Evolutionary conservation across 2,888 invertebrate genomes (phyloP).

Genomic region (Hartigia nigra): DNA sequence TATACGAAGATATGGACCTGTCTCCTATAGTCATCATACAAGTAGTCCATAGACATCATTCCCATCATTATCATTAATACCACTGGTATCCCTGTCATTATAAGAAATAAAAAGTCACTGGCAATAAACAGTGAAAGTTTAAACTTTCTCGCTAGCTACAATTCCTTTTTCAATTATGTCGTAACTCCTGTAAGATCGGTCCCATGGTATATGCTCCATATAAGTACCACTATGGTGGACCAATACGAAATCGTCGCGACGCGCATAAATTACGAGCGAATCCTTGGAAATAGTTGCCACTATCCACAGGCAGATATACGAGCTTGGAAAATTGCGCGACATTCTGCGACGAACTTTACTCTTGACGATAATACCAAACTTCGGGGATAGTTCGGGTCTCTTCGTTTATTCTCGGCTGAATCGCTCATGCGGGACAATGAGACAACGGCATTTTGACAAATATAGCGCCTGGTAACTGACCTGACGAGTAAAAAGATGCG

Average conservation of each 20-base stretch:
- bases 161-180: background rate
- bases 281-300: slow-evolving; percentile 28
- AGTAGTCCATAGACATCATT: background rate
- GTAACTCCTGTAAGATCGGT: background rate
- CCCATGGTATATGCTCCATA: background rate
- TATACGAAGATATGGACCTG: background rate
- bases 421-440: background rate
- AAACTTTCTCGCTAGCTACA: background rate
- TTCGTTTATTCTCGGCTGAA: background rate
- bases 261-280: slow-evolving; percentile 30
- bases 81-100: background rate
- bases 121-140: background rate
- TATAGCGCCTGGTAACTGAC: slow-evolving; percentile 2
- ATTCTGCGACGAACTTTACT: slow-evolving; percentile 55
- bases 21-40: background rate
- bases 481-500: background rate
- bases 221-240: background rate
- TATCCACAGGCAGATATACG: slow-evolving; percentile 14
- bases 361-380: slow-evolving; percentile 53
- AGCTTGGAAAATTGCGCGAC: slow-evolving; percentile 40
- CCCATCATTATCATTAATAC: background rate
- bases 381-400: slow-evolving; percentile 34
- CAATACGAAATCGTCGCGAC: slow-evolving; percentile 6
- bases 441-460: background rate
- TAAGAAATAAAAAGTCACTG: background rate